These are phyloP conservation scores for Amphipyra tragopoginis DNA, from an alignment of 2,888 invertebrate species.

Conservation along the genomic window DNA sequence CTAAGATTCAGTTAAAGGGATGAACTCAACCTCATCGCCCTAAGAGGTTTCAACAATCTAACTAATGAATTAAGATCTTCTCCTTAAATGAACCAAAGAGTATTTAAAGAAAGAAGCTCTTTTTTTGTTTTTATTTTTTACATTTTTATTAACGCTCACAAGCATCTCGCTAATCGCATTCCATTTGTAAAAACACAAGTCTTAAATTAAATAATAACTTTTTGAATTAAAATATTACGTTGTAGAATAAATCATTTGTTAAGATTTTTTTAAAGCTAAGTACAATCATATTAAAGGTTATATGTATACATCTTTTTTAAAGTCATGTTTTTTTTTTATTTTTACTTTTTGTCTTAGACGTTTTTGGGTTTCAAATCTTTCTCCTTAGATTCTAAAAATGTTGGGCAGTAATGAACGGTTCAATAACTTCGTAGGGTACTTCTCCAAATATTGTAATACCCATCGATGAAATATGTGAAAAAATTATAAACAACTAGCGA, in stretches of 20 bases:
- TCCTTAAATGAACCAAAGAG: constrained; percentile 3
- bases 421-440: too few relatives aligned
- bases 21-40: constrained; percentile 29
- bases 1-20: constrained; percentile 10
- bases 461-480: too few relatives aligned
- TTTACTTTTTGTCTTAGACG: too few relatives aligned
- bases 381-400: neutral
- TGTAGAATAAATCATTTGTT: neutral
- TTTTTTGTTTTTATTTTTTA: constrained; percentile 1
- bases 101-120: neutral
- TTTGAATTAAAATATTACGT: neutral
- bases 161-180: neutral
- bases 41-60: constrained; percentile 19
- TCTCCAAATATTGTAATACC: too few relatives aligned
- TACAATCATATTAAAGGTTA: too few relatives aligned
- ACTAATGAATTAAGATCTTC: constrained; percentile 35
- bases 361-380: neutral
- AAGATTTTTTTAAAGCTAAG: neutral
- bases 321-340: too few relatives aligned
- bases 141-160: neutral
- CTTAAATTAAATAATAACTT: neutral
- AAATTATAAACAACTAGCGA: too few relatives aligned
- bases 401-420: too few relatives aligned
- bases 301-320: too few relatives aligned
- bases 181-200: constrained; percentile 1